A percentile compares a stretch with the other conserved stretches of the same genome.
phyloP scores from a whole-genome alignment of 2,888 invertebrate species.

The Argyresthia goedartella region DNA sequence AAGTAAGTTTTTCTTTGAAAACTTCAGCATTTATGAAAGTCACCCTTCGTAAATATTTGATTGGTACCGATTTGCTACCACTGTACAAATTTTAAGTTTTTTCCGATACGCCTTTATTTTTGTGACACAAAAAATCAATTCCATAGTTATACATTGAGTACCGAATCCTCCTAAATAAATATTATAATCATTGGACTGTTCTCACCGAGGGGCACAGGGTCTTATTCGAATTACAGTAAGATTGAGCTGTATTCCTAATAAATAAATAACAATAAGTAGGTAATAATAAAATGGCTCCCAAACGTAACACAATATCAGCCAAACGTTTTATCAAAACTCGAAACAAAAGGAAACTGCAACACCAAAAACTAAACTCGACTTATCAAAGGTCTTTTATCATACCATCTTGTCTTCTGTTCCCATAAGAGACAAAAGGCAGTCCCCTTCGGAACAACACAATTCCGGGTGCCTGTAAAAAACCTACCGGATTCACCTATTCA shows the following conservation, averaged over 20 bases:
- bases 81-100: too few relatives aligned
- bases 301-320: background rate
- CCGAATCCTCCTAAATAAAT: too few relatives aligned
- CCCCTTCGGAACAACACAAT: slow-evolving; percentile 12
- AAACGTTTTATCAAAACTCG: background rate
- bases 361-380: slow-evolving; percentile 16
- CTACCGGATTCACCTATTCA: background rate
- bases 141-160: too few relatives aligned
- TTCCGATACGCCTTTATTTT: too few relatives aligned
- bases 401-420: slow-evolving; percentile 30
- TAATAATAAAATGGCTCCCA: too few relatives aligned
- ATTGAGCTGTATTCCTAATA: too few relatives aligned
- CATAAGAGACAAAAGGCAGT: slow-evolving; percentile 28
- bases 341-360: slow-evolving; percentile 14
- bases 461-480: background rate
- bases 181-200: too few relatives aligned
- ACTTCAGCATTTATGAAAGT: background rate
- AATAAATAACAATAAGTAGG: too few relatives aligned
- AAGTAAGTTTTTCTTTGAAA: slow-evolving; percentile 4
- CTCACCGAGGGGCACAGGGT: too few relatives aligned
- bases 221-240: too few relatives aligned
- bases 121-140: too few relatives aligned
- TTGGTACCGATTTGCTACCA: too few relatives aligned
- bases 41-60: background rate
- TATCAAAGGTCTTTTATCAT: slow-evolving; percentile 22